phyloP scores from a whole-genome alignment of 1,140 invertebrate species.

The Lucilia cuprina region DNA sequence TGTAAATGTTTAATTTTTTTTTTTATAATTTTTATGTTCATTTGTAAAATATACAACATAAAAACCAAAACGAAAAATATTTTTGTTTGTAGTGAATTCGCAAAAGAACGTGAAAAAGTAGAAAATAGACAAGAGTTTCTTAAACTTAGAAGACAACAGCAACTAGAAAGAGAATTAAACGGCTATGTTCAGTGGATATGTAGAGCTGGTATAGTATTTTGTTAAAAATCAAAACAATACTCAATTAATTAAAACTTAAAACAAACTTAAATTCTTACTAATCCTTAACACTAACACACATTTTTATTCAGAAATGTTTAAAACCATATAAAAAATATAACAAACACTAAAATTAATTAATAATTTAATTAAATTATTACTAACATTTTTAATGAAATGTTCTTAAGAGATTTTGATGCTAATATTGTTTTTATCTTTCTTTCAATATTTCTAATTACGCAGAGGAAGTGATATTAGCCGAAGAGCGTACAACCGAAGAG shows the following conservation, averaged over 20 bases:
- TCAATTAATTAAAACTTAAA: background rate
- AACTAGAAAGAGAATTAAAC: conserved; percentile 98
- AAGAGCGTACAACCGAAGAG: conserved; percentile 99
- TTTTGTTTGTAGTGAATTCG: conserved; percentile 95
- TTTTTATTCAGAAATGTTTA: background rate
- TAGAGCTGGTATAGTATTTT: conserved; percentile 88
- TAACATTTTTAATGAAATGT: too few relatives aligned
- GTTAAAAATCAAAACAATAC: conserved; percentile 19
- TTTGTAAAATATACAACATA: conserved; percentile 34
- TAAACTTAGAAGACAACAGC: conserved; percentile 97
- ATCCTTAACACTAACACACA: conserved; percentile 6
- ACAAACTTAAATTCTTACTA: background rate
- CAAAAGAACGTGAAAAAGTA: conserved; percentile 99
- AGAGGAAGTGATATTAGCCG: conserved; percentile 99
- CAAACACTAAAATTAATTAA: conserved; percentile 1
- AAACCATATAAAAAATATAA: background rate
- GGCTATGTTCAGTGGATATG: conserved; percentile 99
- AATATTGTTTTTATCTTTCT: background rate
- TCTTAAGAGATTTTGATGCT: too few relatives aligned
- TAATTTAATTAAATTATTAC: background rate
- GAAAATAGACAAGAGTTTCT: conserved; percentile 99
- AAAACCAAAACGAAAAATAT: conserved; percentile 9
- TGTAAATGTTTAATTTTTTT: conserved; percentile 27
- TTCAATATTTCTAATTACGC: conserved; percentile 64
- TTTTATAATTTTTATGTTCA: conserved; percentile 15